A percentile compares a stretch with the other conserved stretches of the same genome.
These are phyloP conservation scores for Eilema sororculum DNA, from an alignment of 2,888 invertebrate genomes.

Conservation along the genomic window DNA sequence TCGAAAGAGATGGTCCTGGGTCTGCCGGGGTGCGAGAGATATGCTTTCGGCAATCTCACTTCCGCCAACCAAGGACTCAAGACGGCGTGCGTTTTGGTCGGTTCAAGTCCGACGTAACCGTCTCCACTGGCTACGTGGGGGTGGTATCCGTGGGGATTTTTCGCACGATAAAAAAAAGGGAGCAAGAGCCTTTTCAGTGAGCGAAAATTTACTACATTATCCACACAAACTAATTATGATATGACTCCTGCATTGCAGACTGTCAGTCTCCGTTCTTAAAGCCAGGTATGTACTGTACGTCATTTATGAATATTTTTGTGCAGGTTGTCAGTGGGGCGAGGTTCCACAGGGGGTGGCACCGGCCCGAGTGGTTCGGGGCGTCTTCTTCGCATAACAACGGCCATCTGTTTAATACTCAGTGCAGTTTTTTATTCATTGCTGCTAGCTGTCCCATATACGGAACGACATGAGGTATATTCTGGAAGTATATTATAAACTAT, in stretches of 20 bases:
- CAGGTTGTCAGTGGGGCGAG: constrained; percentile 83
- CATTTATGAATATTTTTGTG: constrained; percentile 11
- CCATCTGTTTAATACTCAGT: constrained; percentile 89
- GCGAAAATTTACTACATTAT: not conserved
- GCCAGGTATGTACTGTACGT: not conserved
- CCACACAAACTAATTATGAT: too few species aligned
- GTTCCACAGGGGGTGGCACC: constrained; percentile 80
- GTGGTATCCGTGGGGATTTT: too few species aligned
- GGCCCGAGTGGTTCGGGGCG: constrained; percentile 87
- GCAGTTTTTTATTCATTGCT: constrained; percentile 90
- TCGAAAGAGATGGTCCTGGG: too few species aligned
- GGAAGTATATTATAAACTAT: not conserved
- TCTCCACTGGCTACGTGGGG: too few species aligned
- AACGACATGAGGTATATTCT: constrained; percentile 85
- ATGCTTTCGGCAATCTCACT: too few species aligned
- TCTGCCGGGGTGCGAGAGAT: too few species aligned
- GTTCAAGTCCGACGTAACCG: too few species aligned
- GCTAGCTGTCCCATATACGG: constrained; percentile 89
- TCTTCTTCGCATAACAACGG: constrained; percentile 90
- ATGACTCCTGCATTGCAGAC: not conserved
- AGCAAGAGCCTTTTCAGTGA: not conserved
- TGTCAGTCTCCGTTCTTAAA: not conserved
- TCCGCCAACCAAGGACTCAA: too few species aligned
- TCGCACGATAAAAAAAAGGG: too few species aligned
- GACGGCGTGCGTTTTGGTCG: too few species aligned